Base-by-base conservation (phyloP, 2,888 invertebrate genomes). In the Tinea semifulvella region DNA sequence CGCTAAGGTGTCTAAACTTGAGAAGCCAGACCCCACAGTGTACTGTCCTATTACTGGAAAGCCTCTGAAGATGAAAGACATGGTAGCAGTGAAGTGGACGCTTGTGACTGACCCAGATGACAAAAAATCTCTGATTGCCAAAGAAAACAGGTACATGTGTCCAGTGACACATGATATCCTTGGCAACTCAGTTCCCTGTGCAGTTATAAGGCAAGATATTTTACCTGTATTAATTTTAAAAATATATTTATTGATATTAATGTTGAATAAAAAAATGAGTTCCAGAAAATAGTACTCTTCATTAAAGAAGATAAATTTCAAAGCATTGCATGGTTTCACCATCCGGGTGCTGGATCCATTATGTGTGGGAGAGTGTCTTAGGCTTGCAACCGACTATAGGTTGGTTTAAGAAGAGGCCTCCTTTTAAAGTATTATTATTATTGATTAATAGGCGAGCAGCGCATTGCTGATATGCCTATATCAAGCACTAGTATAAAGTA, bases 91-190 rank as follows among this genome's bases (percentile, higher is more conserved):
- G 0, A 94, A 95, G 61, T 99, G 99, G 81, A 97, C 94, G 0
- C 79, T 89, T 48, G 90, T 96, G 0, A 92, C 91, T 49, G 96
- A 95, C 68, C 91, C 93, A 0, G 91, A 92, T 62, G 91, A 90
- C 52, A 94, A 91, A 55, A 90, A 90, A 55, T 90, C 95, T 1
- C 74, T 96, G 20, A 94, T 97, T 52, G 86, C 90, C 0, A 95
- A 93, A 68, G 89, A 93, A 64, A 94, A 92, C 52, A 85, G 98
- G 54, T 99, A 96, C 65, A 96, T 97, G 90, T 99, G 99, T 67
- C 94, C 98, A 1, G 91, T 99, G 0, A 98, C 98, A 1, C 94
- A 96, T 68, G 99, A 99, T 70, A 88, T 97, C 48, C 80, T 99
- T 25, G 91, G 93, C 51, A 98, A 98, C 80, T 92, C 96, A 5